A percentile compares a stretch with the other conserved stretches of the same genome.
Evolutionary conservation across 2,888 invertebrate species (phyloP).

Genomic region (Rugalucina vietnamica): DNA sequence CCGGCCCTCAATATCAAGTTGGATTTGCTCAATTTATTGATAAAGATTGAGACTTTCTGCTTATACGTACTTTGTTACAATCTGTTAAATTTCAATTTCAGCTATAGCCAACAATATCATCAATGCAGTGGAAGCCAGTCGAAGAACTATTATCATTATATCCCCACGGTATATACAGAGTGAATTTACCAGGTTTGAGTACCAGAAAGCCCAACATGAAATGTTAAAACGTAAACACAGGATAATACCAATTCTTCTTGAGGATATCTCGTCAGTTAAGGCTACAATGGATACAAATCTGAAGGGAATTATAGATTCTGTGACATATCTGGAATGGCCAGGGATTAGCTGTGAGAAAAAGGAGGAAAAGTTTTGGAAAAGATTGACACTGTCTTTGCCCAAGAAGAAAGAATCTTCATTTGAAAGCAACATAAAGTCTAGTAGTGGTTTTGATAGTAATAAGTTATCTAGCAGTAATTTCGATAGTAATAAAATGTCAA

Average conservation of each 20-base stretch:
- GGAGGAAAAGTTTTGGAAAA: conserved; percentile 72
- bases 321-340: conserved; percentile 76
- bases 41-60: no score
- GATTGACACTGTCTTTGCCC: conserved; percentile 71
- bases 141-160: conserved; percentile 73
- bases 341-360: conserved; percentile 38
- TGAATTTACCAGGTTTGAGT: conserved; percentile 76
- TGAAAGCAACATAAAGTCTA: not conserved
- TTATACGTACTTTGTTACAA: no score
- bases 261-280: conserved; percentile 62
- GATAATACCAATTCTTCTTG: conserved; percentile 74
- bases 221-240: conserved; percentile 76
- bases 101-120: conserved; percentile 78
- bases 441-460: not conserved
- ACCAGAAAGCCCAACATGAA: conserved; percentile 76
- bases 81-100: conserved; percentile 57
- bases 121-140: conserved; percentile 72
- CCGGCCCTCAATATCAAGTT: no score
- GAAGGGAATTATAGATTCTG: conserved; percentile 67
- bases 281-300: conserved; percentile 69
- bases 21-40: no score
- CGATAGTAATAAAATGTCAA: not conserved
- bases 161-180: conserved; percentile 73
- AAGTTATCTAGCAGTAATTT: not conserved
- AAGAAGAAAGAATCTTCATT: conserved; percentile 62